phyloP scores from a whole-genome alignment of 2,888 invertebrate species.

The Magallana nippona region DNA sequence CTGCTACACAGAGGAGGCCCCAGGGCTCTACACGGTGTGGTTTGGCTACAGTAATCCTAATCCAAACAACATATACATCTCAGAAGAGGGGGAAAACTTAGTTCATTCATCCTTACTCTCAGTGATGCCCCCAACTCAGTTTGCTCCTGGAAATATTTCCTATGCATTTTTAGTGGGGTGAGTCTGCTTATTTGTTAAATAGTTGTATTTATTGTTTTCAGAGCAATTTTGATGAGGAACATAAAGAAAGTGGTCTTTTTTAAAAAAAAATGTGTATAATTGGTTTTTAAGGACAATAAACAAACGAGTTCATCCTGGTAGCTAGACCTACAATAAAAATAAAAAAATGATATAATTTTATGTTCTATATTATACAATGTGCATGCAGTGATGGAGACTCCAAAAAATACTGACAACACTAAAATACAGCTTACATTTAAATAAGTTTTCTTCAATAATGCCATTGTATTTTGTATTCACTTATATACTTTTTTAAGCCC shows the following conservation, averaged over 20 bases:
- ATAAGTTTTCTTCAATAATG: no score
- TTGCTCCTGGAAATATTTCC: constrained; percentile 55
- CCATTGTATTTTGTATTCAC: no score
- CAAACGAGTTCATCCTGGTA: no score
- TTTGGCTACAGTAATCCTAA: constrained; percentile 70
- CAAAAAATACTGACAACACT: no score
- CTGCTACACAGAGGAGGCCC: constrained; percentile 53
- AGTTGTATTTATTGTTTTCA: neutral
- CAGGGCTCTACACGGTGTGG: constrained; percentile 58
- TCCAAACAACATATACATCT: constrained; percentile 64
- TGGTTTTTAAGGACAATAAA: no score
- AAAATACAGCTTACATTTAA: no score
- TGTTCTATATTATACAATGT: no score
- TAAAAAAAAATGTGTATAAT: no score
- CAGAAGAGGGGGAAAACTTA: constrained; percentile 57
- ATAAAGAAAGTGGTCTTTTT: no score
- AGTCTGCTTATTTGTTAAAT: constrained; percentile 34
- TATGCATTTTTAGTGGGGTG: constrained; percentile 63
- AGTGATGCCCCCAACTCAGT: constrained; percentile 54
- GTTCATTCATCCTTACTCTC: constrained; percentile 22
- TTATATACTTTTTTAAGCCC: neutral
- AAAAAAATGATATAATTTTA: no score
- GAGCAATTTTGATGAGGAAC: neutral
- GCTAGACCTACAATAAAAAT: no score
- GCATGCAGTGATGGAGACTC: no score